Percentiles rank a stretch among this genome's conserved stretches.
phyloP scores from a whole-genome alignment of 2,113 vertebrate genomes.

The Pelobates fuscus region DNA sequence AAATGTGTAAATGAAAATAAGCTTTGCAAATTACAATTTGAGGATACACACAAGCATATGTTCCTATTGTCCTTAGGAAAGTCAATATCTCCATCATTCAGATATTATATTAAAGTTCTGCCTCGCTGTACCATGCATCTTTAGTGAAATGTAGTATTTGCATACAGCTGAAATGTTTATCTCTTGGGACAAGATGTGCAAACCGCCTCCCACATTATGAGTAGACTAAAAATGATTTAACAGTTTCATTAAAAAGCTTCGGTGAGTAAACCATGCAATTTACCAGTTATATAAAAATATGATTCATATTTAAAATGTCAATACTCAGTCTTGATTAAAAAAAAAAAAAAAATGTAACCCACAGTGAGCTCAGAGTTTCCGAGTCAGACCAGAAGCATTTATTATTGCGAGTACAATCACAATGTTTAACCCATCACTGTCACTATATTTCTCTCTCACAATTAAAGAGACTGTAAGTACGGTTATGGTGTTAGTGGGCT shows the following conservation, averaged over 20 bases:
- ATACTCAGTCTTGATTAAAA: background rate
- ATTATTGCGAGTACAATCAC: too few species aligned
- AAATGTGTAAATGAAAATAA: background rate
- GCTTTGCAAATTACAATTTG: background rate
- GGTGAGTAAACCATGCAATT: constrained; percentile 14
- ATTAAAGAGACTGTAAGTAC: too few species aligned
- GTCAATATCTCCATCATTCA: background rate
- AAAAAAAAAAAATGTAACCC: background rate
- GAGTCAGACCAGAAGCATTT: too few species aligned
- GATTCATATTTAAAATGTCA: background rate
- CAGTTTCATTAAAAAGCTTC: constrained; percentile 7
- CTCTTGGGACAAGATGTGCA: constrained; percentile 15
- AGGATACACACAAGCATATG: background rate
- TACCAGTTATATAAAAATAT: constrained; percentile 9
- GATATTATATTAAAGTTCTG: background rate
- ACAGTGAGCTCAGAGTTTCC: background rate
- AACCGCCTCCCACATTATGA: constrained; percentile 6
- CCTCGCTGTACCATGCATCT: background rate
- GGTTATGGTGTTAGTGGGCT: too few species aligned
- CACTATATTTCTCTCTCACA: too few species aligned
- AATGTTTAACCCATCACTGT: too few species aligned
- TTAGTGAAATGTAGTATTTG: constrained; percentile 5
- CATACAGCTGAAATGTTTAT: constrained; percentile 22
- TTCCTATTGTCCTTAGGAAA: background rate
- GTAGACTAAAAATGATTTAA: constrained; percentile 8